These are phyloP conservation scores for Drosophila lacteicornis DNA, from an alignment of 1,140 invertebrate species.

Conservation along the genomic window DNA sequence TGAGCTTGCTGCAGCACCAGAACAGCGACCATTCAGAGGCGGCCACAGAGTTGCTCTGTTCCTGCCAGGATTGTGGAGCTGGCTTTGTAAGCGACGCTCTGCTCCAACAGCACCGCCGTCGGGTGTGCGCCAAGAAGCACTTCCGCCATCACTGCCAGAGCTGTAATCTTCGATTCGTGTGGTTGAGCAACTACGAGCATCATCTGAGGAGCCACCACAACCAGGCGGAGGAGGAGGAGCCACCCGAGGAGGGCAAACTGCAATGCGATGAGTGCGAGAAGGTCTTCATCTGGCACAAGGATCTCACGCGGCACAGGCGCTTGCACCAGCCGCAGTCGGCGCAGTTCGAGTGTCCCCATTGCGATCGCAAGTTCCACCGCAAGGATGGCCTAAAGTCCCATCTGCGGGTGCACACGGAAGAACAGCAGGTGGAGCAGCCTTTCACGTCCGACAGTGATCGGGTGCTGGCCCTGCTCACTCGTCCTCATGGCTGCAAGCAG, in stretches of 20 bases:
- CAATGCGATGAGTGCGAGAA: slow-evolving; percentile 86
- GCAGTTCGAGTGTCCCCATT: slow-evolving; percentile 85
- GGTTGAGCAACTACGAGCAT: slow-evolving; percentile 59
- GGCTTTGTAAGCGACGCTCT: slow-evolving; percentile 55
- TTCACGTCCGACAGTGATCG: not conserved
- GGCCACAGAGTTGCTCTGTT: slow-evolving; percentile 14
- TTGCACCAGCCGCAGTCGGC: slow-evolving; percentile 85
- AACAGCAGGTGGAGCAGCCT: not conserved
- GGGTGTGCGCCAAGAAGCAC: slow-evolving; percentile 54
- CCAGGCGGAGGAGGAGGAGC: not conserved
- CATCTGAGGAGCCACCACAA: slow-evolving; percentile 48
- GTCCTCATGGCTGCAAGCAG: slow-evolving; percentile 71
- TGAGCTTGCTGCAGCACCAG: slow-evolving; percentile 58
- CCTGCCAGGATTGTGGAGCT: slow-evolving; percentile 49
- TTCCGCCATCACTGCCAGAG: slow-evolving; percentile 42
- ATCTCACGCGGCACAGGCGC: slow-evolving; percentile 85
- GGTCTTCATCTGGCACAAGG: slow-evolving; percentile 86
- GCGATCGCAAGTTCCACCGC: slow-evolving; percentile 86
- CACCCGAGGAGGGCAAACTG: slow-evolving; percentile 50
- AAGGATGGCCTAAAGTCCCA: slow-evolving; percentile 85
- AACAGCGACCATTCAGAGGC: slow-evolving; percentile 29
- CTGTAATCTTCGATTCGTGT: slow-evolving; percentile 64
- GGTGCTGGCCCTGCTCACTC: slow-evolving; percentile 42
- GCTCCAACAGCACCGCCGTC: slow-evolving; percentile 63
- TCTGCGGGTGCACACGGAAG: slow-evolving; percentile 57